Conservation (phyloP, 2,797 vertebrate genomes). For the Clarias fuscus region DNA sequence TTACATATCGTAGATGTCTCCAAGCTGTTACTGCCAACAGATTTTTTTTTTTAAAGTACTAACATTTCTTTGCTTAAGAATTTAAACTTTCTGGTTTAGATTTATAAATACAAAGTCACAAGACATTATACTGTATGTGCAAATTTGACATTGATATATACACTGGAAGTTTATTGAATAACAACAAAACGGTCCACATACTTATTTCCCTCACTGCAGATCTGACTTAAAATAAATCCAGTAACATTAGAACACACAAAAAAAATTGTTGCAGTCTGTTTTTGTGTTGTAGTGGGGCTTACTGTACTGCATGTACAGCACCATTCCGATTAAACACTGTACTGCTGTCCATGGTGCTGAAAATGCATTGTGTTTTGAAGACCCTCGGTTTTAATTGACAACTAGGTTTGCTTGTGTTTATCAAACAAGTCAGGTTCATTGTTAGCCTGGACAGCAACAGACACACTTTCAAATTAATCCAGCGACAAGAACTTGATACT, state of each 20-base stretch:
- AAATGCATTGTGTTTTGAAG: background rate
- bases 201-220: background rate
- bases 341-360: background rate
- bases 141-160: background rate
- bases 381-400: background rate
- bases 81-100: background rate
- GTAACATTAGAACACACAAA: background rate
- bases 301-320: background rate
- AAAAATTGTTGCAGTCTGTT: background rate
- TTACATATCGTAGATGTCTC: background rate
- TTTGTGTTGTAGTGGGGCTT: background rate
- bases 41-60: background rate
- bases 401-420: background rate
- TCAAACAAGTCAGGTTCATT: background rate
- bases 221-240: background rate
- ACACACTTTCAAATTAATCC: conserved; percentile 9
- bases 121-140: background rate
- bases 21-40: background rate
- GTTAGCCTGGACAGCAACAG: background rate
- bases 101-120: background rate
- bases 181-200: background rate
- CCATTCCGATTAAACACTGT: background rate
- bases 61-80: background rate
- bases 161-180: no score
- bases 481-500: conserved; percentile 6